These are phyloP conservation scores for Callithrix jacchus DNA, from an alignment of 2,113 vertebrate genomes.

Conservation along the genomic window DNA sequence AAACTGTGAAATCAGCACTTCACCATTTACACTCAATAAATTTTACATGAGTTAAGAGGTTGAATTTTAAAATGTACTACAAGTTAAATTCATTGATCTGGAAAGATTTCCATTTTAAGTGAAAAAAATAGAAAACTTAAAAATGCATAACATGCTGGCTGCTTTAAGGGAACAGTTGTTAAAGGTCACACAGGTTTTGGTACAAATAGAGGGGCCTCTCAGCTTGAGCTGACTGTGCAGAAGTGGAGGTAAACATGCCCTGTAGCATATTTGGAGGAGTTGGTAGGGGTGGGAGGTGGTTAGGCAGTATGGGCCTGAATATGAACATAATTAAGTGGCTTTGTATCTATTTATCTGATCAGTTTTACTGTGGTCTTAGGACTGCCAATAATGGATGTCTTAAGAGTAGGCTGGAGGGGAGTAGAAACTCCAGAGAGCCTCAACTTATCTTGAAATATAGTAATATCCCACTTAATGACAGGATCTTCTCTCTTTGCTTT, in stretches of 20 bases:
- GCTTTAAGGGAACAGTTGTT: not conserved
- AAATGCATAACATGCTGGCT: not conserved
- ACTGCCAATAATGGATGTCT: not conserved
- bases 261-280: not conserved
- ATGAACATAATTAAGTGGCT: not conserved
- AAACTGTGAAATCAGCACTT: not conserved
- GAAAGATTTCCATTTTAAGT: not conserved
- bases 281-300: not conserved
- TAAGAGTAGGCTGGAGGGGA: not conserved
- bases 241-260: too few species aligned
- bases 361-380: not conserved
- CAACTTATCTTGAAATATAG: not conserved
- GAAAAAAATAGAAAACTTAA: not conserved
- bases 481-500: not conserved
- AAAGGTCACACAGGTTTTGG: not conserved
- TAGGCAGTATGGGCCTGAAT: not conserved
- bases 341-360: not conserved
- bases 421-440: not conserved
- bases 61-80: not conserved
- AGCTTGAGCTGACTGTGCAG: not conserved
- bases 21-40: not conserved
- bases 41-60: not conserved
- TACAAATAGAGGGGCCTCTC: rapidly evolving
- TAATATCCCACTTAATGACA: not conserved
- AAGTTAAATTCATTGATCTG: not conserved